Base-by-base conservation (phyloP, 2,797 vertebrate genomes). In the Geotrypetes seraphini region DNA sequence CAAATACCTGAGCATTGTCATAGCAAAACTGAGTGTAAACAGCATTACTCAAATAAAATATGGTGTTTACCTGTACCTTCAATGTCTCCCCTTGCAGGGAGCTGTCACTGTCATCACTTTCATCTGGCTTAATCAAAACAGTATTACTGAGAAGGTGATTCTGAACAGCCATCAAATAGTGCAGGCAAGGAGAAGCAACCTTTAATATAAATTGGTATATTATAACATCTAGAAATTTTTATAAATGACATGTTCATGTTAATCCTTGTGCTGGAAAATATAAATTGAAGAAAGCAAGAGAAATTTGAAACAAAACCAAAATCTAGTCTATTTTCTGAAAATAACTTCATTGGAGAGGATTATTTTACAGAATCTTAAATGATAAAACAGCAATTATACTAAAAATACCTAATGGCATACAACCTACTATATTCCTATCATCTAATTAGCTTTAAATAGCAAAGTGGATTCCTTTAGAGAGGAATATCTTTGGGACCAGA, bases 11-110 rank as follows among this genome's bases (percentile, higher is more conserved):
- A n/a, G n/a, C n/a, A n/a, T n/a, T n/a, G n/a, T n/a, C n/a, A n/a
- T n/a, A n/a, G n/a, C n/a, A n/a, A 70, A 55, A 59, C 16, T 45
- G 56, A 64, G 33, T 31, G 61, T 39, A 66, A 56, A 63, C 63
- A 74, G 56, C 63, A 66, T 63, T 60, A 75, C 80, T 85, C 84
- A 72, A 81, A 90, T 72, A 88, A 91, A 93, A 89, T 78, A 87
- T 78, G 89, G 81, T 93, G 90, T 92, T 99, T 97, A 99, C 94
- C 94, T 98, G 95, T 98, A 98, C 96, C 96, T 99, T 97, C 87
- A 99, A 92, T 93, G 96, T 99, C 85, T 99, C 96, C 89, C 94
- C 96, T 78, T 98, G 95, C 68, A 99, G 87, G 88, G 96, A 99
- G 89, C 67, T 94, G 87, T 99, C 96, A 79, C 96, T 99, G 83